phyloP scores from a whole-genome alignment of 2,888 invertebrate species.

The Athalia circularis region DNA sequence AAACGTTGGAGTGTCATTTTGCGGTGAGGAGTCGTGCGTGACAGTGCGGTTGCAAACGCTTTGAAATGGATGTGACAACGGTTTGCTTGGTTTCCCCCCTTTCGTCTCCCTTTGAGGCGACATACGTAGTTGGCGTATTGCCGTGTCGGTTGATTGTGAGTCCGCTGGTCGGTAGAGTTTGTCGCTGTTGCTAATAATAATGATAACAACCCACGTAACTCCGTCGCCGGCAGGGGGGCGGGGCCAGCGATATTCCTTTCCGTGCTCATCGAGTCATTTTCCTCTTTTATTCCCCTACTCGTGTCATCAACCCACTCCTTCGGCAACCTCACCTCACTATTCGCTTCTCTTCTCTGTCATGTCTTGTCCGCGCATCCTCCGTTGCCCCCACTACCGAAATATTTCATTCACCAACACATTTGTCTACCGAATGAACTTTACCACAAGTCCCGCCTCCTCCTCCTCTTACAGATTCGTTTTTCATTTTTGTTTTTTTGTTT shows the following conservation, averaged over 20 bases:
- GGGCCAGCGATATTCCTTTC: slow-evolving; percentile 41
- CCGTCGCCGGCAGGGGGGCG: slow-evolving; percentile 24
- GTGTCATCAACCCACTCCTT: background rate
- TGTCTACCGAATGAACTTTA: background rate
- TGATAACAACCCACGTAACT: slow-evolving; percentile 15
- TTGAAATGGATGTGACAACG: slow-evolving; percentile 77
- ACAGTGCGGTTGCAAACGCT: slow-evolving; percentile 1
- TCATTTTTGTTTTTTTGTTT: background rate
- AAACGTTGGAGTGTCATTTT: slow-evolving; percentile 6
- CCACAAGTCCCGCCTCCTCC: slow-evolving; percentile 37
- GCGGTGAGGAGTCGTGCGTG: slow-evolving; percentile 23
- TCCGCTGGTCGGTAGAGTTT: background rate
- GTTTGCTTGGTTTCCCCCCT: slow-evolving; percentile 75
- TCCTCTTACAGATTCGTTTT: background rate
- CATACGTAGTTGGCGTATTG: slow-evolving; percentile 65
- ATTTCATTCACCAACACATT: background rate
- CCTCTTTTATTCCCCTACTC: slow-evolving; percentile 16
- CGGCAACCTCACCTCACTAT: background rate
- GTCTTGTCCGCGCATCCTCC: slow-evolving; percentile 44
- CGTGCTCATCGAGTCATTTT: slow-evolving; percentile 42
- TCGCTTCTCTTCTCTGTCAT: slow-evolving; percentile 25
- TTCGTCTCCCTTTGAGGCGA: slow-evolving; percentile 68
- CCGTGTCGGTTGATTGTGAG: slow-evolving; percentile 15
- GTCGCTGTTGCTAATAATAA: slow-evolving; percentile 42
- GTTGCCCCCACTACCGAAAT: background rate